Evolutionary conservation across 2,888 invertebrate genomes (phyloP).

Genomic region (Sphaerophoria rueppellii): DNA sequence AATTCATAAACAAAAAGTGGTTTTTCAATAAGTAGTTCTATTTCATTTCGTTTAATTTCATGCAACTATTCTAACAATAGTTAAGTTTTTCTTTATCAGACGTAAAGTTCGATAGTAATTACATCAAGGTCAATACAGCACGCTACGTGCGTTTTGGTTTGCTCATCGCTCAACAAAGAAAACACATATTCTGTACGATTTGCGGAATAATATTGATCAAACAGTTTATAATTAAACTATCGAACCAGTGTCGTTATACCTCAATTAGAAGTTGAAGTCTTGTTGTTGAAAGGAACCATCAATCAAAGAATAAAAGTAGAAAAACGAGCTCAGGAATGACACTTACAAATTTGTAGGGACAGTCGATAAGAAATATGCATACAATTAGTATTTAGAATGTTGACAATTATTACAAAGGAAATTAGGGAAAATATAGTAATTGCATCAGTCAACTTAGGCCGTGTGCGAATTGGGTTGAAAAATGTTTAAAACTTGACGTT

Average conservation of each 20-base stretch:
- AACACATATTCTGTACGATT: slow-evolving; percentile 10
- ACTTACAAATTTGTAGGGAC: not conserved
- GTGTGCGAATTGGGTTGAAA: no score
- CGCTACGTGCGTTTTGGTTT: not conserved
- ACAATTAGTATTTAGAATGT: not conserved
- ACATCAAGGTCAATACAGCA: slow-evolving; percentile 10
- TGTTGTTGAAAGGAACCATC: slow-evolving; percentile 27
- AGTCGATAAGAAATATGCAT: not conserved
- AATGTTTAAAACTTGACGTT: no score
- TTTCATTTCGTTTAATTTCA: no score
- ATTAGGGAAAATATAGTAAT: not conserved
- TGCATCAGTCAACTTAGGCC: no score
- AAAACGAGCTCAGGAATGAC: slow-evolving; percentile 50
- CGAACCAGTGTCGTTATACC: not conserved
- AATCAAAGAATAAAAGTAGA: slow-evolving; percentile 44
- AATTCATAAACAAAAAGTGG: no score
- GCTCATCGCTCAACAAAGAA: slow-evolving; percentile 60
- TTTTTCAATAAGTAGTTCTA: no score
- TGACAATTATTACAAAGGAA: not conserved
- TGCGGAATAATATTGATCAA: slow-evolving; percentile 30
- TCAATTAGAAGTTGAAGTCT: not conserved
- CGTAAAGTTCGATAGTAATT: not conserved
- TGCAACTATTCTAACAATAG: not conserved
- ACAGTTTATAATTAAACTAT: slow-evolving; percentile 13
- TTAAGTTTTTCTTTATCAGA: not conserved